Evolutionary conservation across 2,797 vertebrate species (phyloP).

Genomic region (Anas georgica): DNA sequence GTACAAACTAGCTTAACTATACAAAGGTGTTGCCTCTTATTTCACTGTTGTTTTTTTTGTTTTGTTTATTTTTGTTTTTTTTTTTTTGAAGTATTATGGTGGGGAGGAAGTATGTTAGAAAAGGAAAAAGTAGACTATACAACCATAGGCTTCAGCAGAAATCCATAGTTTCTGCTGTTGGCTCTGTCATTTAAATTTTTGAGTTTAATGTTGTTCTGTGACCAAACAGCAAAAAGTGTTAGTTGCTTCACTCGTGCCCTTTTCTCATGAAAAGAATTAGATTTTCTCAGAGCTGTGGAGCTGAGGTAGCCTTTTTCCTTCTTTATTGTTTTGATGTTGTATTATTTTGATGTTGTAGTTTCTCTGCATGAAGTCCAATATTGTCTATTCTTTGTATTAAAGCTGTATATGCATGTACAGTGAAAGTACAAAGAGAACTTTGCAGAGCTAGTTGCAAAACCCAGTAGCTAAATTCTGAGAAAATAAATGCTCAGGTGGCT

Average conservation of each 20-base stretch:
- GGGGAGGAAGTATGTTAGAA: neutral
- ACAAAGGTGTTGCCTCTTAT: neutral
- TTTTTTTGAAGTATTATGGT: neutral
- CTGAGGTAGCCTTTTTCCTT: neutral
- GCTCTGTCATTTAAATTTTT: neutral
- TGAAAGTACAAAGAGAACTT: neutral
- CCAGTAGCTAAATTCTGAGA: neutral
- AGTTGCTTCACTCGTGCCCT: neutral
- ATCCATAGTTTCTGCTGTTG: neutral
- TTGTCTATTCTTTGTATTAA: neutral
- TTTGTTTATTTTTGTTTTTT: no score
- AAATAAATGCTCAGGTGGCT: fast-evolving
- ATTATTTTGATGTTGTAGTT: neutral
- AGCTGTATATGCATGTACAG: neutral
- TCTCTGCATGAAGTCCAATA: neutral
- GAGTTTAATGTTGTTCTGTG: neutral
- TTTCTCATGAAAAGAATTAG: neutral
- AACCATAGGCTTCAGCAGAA: neutral
- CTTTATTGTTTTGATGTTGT: neutral
- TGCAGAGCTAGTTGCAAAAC: neutral
- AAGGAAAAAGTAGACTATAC: neutral
- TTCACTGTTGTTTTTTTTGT: neutral
- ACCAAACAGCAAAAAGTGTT: neutral
- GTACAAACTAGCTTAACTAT: neutral
- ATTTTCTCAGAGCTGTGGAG: neutral